A percentile compares a stretch with the other conserved stretches of the same genome.
These are phyloP conservation scores for Saguinus imperator DNA, from an alignment of 2,113 vertebrate species.

Conservation along the genomic window DNA sequence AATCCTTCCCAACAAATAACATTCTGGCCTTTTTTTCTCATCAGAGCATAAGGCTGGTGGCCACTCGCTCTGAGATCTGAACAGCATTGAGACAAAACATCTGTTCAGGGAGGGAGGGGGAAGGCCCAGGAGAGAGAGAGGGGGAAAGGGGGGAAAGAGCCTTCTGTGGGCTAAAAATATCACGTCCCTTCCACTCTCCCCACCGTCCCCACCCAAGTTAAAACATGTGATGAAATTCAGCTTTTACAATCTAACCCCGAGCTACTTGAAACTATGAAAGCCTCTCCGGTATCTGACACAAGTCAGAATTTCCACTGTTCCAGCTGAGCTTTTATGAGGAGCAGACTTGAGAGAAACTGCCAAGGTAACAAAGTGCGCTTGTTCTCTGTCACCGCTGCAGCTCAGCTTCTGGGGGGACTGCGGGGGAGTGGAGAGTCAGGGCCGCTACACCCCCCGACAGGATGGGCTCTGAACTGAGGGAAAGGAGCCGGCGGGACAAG, in stretches of 20 bases:
- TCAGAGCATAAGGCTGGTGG: slow-evolving; percentile 78
- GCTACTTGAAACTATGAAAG: slow-evolving; percentile 86
- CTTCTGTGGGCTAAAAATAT: slow-evolving; percentile 82
- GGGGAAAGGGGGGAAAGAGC: neutral
- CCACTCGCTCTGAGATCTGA: slow-evolving; percentile 80
- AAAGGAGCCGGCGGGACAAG: neutral
- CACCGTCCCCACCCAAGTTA: slow-evolving; percentile 68
- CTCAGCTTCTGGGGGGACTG: slow-evolving; percentile 77
- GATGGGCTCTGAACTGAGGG: slow-evolving; percentile 68
- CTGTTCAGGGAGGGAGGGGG: slow-evolving; percentile 73
- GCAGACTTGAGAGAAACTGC: slow-evolving; percentile 82
- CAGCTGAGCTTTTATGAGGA: slow-evolving; percentile 84
- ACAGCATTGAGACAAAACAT: slow-evolving; percentile 82
- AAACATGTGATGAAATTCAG: slow-evolving; percentile 84
- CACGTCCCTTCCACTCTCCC: slow-evolving; percentile 45
- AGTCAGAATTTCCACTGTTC: slow-evolving; percentile 86
- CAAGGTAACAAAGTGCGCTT: slow-evolving; percentile 83
- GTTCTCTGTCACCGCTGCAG: slow-evolving; percentile 77
- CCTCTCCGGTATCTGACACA: slow-evolving; percentile 82
- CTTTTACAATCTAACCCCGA: slow-evolving; percentile 85
- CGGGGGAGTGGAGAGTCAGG: slow-evolving; percentile 76
- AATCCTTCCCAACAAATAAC: slow-evolving; percentile 69
- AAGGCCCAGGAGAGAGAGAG: slow-evolving; percentile 40
- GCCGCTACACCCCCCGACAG: slow-evolving; percentile 70
- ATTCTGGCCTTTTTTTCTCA: slow-evolving; percentile 73